Evolutionary conservation across 2,888 invertebrate genomes (phyloP).

Genomic region (Stegana nigrithorax): DNA sequence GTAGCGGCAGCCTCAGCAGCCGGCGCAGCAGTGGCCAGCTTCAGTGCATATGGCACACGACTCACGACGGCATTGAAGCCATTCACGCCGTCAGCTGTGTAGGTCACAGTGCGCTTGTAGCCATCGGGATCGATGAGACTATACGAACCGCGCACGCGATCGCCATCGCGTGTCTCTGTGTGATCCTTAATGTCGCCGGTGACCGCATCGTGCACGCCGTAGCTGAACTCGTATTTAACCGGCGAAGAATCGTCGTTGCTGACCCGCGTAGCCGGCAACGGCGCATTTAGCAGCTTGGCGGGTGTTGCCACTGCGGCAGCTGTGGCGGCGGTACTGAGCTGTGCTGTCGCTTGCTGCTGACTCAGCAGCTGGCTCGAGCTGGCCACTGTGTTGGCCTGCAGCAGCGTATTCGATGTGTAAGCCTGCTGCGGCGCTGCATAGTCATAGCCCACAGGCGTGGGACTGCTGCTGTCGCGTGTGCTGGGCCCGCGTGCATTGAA

Average conservation of each 20-base stretch:
- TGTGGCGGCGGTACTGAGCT: slow-evolving; percentile 22
- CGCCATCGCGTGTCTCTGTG: slow-evolving; percentile 70
- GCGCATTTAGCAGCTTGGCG: background rate
- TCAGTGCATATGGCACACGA: slow-evolving; percentile 64
- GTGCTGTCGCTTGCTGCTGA: background rate
- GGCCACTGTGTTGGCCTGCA: slow-evolving; percentile 21
- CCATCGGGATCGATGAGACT: slow-evolving; percentile 71
- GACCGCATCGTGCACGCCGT: slow-evolving; percentile 68
- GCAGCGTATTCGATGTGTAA: background rate
- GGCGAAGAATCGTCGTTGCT: slow-evolving; percentile 51
- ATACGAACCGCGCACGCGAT: slow-evolving; percentile 70
- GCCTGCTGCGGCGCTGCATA: slow-evolving; percentile 23
- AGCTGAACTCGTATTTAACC: slow-evolving; percentile 65
- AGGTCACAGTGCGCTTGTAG: slow-evolving; percentile 70
- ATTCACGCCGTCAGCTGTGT: slow-evolving; percentile 70
- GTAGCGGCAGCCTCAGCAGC: background rate
- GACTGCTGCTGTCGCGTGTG: slow-evolving; percentile 44
- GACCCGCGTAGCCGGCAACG: slow-evolving; percentile 30
- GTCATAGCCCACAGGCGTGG: slow-evolving; percentile 47
- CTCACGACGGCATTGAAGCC: slow-evolving; percentile 72
- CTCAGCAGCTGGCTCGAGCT: slow-evolving; percentile 17
- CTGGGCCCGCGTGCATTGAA: slow-evolving; percentile 32
- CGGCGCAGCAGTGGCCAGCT: slow-evolving; percentile 24
- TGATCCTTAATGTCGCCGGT: slow-evolving; percentile 71
- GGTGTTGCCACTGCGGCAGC: background rate